Percentiles rank a stretch among this genome's conserved stretches.
Conservation (phyloP, 2,113 vertebrate species). For the Tetrax tetrax region DNA sequence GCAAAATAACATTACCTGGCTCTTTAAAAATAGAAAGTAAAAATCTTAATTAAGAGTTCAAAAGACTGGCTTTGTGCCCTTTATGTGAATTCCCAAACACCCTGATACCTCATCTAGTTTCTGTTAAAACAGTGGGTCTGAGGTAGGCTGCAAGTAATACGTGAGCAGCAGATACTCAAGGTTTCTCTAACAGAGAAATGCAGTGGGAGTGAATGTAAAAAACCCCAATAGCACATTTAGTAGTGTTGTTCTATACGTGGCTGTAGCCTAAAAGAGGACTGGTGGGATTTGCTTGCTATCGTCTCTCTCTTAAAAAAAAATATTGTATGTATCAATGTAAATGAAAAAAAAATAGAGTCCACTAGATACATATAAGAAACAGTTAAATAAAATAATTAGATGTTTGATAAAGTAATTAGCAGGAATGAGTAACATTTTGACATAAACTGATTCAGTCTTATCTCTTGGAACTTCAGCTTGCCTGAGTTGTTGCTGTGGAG, state of each 20-base stretch:
- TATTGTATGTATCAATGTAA: not conserved
- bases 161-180: not conserved
- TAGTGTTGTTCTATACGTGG: not conserved
- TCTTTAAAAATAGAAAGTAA: not conserved
- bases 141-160: not conserved
- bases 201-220: not conserved
- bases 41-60: not conserved
- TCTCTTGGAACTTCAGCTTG: not conserved
- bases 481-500: not conserved
- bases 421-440: not conserved
- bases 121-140: not conserved
- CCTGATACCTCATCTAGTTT: not conserved
- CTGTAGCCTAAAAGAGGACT: not conserved
- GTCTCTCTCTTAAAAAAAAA: not conserved
- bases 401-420: not conserved
- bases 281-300: not conserved
- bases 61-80: not conserved
- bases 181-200: not conserved
- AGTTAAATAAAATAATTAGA: fast-evolving
- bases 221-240: no score
- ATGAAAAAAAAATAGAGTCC: not conserved
- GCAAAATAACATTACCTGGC: not conserved
- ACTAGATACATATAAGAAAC: fast-evolving
- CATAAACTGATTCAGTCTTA: not conserved
- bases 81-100: not conserved